Percentiles rank a stretch among this genome's conserved stretches.
Conservation (phyloP, 2,797 vertebrate genomes). For the Clarias platycephalus region DNA sequence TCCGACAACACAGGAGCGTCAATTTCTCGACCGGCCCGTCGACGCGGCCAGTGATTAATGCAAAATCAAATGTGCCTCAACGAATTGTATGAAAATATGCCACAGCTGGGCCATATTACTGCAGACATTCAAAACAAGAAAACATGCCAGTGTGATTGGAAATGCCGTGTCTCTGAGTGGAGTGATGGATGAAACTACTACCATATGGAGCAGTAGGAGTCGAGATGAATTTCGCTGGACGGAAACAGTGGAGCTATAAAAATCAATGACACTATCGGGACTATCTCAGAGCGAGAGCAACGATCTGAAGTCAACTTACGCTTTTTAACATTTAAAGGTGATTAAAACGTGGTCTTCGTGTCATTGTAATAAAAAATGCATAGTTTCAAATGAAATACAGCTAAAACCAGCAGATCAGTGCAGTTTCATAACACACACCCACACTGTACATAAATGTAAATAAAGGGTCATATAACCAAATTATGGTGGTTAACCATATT, state of each 20-base stretch:
- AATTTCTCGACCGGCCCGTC: slow-evolving; percentile 56
- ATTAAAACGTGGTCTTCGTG: neutral
- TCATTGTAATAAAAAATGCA: neutral
- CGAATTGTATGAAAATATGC: slow-evolving; percentile 59
- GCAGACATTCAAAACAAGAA: slow-evolving; percentile 70
- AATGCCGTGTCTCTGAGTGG: slow-evolving; percentile 56
- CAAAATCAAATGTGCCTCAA: slow-evolving; percentile 59
- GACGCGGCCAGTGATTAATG: slow-evolving; percentile 63
- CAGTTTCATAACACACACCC: neutral
- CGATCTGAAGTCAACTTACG: neutral
- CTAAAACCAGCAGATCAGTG: neutral
- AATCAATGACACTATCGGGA: neutral
- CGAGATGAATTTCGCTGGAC: slow-evolving; percentile 36
- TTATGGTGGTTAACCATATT: slow-evolving; percentile 5
- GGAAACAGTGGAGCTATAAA: neutral
- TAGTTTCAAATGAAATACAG: neutral
- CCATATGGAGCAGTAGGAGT: slow-evolving; percentile 61
- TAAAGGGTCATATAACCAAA: slow-evolving; percentile 9
- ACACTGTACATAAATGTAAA: slow-evolving; percentile 1
- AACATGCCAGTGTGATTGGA: slow-evolving; percentile 67
- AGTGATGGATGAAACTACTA: slow-evolving; percentile 61
- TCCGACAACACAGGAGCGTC: slow-evolving; percentile 3
- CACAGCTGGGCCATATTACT: slow-evolving; percentile 69
- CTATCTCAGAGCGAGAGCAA: neutral
- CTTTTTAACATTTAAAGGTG: neutral